phyloP scores from a whole-genome alignment of 2,113 vertebrate species.

The Catharus bicknelli region DNA sequence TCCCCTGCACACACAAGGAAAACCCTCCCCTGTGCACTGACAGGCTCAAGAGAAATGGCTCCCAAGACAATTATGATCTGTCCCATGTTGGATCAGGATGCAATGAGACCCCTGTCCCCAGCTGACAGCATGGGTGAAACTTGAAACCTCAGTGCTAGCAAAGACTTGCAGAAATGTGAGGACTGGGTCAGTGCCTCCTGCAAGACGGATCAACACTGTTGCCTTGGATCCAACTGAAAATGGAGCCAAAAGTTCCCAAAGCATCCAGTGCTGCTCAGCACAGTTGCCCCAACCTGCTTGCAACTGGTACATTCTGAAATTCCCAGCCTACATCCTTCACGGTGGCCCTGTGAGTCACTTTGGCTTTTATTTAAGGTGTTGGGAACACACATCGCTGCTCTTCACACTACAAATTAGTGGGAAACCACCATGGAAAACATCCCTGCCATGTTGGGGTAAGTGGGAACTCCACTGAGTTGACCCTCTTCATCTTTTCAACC shows the following conservation, averaged over 20 bases:
- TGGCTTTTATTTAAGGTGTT: background rate
- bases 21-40: background rate
- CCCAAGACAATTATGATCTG: background rate
- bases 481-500: background rate
- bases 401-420: background rate
- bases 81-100: background rate
- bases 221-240: background rate
- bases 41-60: background rate
- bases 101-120: background rate
- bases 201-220: background rate
- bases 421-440: background rate
- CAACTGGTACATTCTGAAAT: background rate
- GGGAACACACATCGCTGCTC: background rate
- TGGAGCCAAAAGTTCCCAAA: background rate
- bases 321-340: background rate
- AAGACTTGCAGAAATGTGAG: background rate
- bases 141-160: background rate
- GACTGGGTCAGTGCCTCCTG: background rate
- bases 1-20: background rate
- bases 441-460: rapidly evolving
- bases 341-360: background rate
- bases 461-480: background rate
- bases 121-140: rapidly evolving
- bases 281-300: too few species aligned
- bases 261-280: background rate